A percentile compares a stretch with the other conserved stretches of the same genome.
Evolutionary conservation across 30 jellyfish, hydroid and myxozoan genomes (phyloP).

Genomic region (Turritopsis rubra): DNA sequence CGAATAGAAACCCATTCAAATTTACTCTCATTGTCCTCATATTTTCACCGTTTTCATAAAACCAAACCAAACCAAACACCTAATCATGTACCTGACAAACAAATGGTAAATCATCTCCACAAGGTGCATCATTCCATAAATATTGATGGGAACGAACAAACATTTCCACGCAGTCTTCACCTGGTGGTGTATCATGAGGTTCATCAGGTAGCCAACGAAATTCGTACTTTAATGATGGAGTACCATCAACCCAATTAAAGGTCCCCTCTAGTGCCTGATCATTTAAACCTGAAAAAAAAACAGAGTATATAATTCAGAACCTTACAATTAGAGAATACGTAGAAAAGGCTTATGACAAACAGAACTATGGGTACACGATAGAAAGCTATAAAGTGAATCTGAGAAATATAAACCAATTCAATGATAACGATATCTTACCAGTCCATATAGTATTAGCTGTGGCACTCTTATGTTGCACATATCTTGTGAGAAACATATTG

Average conservation of each 20-base stretch:
- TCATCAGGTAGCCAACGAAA: conserved; percentile 82
- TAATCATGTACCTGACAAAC: conserved; percentile 63
- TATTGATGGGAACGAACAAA: conserved; percentile 42
- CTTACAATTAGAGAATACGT: no score
- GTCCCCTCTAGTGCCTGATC: conserved; percentile 53
- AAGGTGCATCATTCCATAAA: conserved; percentile 62
- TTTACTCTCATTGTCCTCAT: neutral
- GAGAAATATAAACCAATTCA: no score
- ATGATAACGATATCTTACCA: no score
- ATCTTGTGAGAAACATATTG: conserved; percentile 43
- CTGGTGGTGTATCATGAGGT: conserved; percentile 51
- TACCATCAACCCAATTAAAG: conserved; percentile 85
- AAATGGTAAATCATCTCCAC: conserved; percentile 62
- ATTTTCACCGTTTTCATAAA: neutral
- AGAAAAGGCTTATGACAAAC: no score
- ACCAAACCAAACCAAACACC: neutral
- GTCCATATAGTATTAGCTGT: conserved; percentile 57
- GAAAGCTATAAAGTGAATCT: no score
- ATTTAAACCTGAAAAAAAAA: conserved; percentile 47
- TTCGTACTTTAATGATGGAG: conserved; percentile 47
- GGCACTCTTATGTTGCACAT: conserved; percentile 34
- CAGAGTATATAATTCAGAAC: neutral
- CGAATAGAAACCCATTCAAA: neutral
- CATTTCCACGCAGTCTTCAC: conserved; percentile 83
- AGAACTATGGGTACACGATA: no score